Evolutionary conservation across 2,113 vertebrate species (phyloP), one percentile per base, ranked within the genome.

Genomic region (Larimichthys crocea): DNA sequence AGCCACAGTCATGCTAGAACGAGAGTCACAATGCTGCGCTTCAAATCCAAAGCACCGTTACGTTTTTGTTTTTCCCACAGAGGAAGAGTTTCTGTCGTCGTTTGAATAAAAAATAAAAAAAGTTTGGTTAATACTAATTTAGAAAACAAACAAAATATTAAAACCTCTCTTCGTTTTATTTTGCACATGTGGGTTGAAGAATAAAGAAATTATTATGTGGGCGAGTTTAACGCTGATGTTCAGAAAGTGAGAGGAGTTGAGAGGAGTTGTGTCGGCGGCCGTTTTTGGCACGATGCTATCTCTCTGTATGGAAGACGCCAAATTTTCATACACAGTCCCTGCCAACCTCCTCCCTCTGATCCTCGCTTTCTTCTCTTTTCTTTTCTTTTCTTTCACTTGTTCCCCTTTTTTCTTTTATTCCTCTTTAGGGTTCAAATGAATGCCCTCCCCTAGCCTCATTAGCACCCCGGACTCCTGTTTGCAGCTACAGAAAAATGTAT

Each of bases 281-380:
- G 88, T 90, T 93, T 92, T 94, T 95, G 95, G 95, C 95, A 94
- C 86, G 69, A 81, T 79, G 83, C 79, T 88, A 83, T 91, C 90
- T 85, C 89, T 92, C 82, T 91, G 85, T 88, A 88, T 89, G 90
- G 84, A 92, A 94, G 89, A 93, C 90, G 94, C 94, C 95, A 95
- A 94, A 93, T 93, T 91, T 93, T 94, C 91, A 92, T 90, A 87
- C 88, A 82, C 80, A 84, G 63, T 91, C 80, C 53, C 78, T 95
- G 95, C 94, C 95, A 95, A 92, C 91, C 91, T 94, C 92, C 92
- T 94, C 91, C 89, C 90, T 95, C 94, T 94, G 91, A 94, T 95
- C 90, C 93, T 89, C 75, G 88, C 91, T 94, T 92, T 94, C 86
- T 91, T 89, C 86, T 92, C 77, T 66, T 88, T 82, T 90, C 88